Base-by-base conservation (phyloP, 1,140 invertebrate species). In the Onthophagus taurus region DNA sequence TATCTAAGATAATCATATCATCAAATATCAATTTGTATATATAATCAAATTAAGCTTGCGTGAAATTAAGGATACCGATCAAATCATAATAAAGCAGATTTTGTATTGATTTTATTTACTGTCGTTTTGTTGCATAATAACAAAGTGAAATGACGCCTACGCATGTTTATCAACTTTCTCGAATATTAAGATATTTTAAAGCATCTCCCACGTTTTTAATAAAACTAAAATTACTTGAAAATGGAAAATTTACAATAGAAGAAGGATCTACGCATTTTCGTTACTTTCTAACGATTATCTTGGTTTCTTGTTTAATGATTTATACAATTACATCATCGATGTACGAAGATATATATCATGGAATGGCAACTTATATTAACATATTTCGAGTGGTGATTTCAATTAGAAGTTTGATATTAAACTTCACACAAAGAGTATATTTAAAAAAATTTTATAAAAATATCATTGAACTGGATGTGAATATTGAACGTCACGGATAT, bases 131-230 rank as follows among this genome's bases (percentile, higher is more conserved):
- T n/a, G n/a, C n/a, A n/a, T n/a, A n/a, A n/a, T n/a, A n/a, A n/a
- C n/a, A n/a, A n/a, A n/a, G n/a, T n/a, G n/a, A n/a, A n/a, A n/a
- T n/a, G n/a, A n/a, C n/a, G n/a, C n/a, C n/a, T n/a, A n/a, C n/a
- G n/a, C n/a, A n/a, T n/a, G n/a, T n/a, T n/a, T n/a, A n/a, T n/a
- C n/a, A n/a, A n/a, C n/a, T n/a, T n/a, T n/a, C n/a, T n/a, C n/a
- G n/a, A n/a, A n/a, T n/a, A n/a, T n/a, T n/a, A n/a, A 26, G 23
- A 26, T 26, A 26, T 26, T 26, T 26, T 26, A 26, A 26, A 26
- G 6, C n/a, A 26, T 26, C 23, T n/a, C 23, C 23, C 6, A 26
- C 23, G 6, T 26, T 26, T n/a, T n/a, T 26, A 6, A 26, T 26
- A 26, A 26, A 26, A 26, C n/a, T 26, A 26, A 26, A 26, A 26